Evolutionary conservation across 2,113 vertebrate genomes (phyloP), one percentile per base, ranked within the genome.

Genomic region (Hucho hucho): DNA sequence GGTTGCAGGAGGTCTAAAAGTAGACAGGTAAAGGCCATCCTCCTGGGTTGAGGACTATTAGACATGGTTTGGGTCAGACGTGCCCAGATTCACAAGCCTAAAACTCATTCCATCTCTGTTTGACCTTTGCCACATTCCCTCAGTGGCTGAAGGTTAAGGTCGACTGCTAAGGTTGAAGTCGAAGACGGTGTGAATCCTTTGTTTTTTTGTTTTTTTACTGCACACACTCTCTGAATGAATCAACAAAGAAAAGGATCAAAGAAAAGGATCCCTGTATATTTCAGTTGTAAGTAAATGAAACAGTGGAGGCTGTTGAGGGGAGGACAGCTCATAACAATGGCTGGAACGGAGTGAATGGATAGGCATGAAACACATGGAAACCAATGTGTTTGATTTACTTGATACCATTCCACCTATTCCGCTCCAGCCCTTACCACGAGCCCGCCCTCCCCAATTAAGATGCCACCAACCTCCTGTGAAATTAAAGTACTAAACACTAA

Each of bases 1-100:
- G n/a, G n/a, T n/a, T n/a, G 2, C 59, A 28, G 59, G 59, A 43
- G 53, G 70, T 65, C 26, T 14, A 20, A 4, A 24, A 76, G 73
- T 20, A 61, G 79, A 81, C 78, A 84, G 80, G 76, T 83, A 84
- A 81, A 86, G 83, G 84, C 87, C 81, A 81, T 77, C 71, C 73
- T 47, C 56, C 16, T 37, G 74, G 49, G 49, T 26, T 56, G 68
- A 77, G 76, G 73, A 7, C 20, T 64, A 71, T 83, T 77, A 67
- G 83, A 76, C 79, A 76, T 18, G 49, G 47, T 75, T 32, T 2
- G 4, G n/a, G 73, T n/a, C 65, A 75, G 79, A 87, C 87, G 82
- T 88, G 87, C 75, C 13, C 56, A 53, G 87, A 29, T 49, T 89
- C 79, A 65, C 49, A 86, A 87, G 71, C 78, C 73, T 72, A 67